A percentile compares a stretch with the other conserved stretches of the same genome.
These are phyloP conservation scores for Amphilophus citrinellus DNA, from an alignment of 2,113 vertebrate species.

Conservation along the genomic window DNA sequence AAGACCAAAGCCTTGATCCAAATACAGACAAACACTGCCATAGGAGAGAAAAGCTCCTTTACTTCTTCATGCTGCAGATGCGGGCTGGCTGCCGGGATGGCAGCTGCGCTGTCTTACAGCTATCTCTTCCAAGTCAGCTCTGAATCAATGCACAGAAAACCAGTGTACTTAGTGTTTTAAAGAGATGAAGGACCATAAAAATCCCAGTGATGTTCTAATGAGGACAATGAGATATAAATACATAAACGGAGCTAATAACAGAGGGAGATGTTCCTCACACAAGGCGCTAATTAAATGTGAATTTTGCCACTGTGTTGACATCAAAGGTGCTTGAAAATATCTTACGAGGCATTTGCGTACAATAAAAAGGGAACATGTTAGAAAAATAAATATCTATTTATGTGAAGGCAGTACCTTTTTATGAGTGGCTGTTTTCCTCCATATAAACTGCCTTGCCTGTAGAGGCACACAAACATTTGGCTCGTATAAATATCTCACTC, in stretches of 20 bases:
- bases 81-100: constrained; percentile 22
- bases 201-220: constrained; percentile 45
- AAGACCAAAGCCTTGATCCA: constrained; percentile 40
- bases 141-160: constrained; percentile 5
- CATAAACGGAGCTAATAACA: constrained; percentile 51
- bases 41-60: constrained; percentile 53
- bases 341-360: constrained; percentile 49
- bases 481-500: constrained; percentile 65
- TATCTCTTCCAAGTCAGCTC: constrained; percentile 18
- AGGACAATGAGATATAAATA: constrained; percentile 62
- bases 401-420: constrained; percentile 41
- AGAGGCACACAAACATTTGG: constrained; percentile 63
- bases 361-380: constrained; percentile 47
- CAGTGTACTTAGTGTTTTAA: constrained; percentile 6
- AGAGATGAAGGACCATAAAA: constrained; percentile 34
- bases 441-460: constrained; percentile 43
- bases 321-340: constrained; percentile 53
- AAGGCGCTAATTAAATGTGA: constrained; percentile 62
- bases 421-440: constrained; percentile 45
- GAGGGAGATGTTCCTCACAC: constrained; percentile 30
- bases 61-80: constrained; percentile 42
- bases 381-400: constrained; percentile 64
- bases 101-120: constrained; percentile 36
- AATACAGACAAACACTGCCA: constrained; percentile 40
- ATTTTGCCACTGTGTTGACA: constrained; percentile 44